Conservation (phyloP, 2,888 invertebrate species). For the Sylvicola fuscatus region DNA sequence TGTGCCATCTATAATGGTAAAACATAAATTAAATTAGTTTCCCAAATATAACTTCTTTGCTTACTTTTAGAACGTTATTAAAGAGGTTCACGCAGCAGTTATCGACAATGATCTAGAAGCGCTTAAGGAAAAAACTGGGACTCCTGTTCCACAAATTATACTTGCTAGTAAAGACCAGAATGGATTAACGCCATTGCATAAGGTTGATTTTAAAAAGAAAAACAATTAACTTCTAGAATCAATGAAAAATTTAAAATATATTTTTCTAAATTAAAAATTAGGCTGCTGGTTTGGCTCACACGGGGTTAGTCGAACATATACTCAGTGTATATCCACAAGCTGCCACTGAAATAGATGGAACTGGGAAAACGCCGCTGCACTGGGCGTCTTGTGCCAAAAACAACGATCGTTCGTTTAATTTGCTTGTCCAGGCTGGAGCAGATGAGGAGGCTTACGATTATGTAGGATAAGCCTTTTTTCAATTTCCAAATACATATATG, state of each 20-base stretch:
- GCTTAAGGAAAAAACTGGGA: constrained; percentile 40
- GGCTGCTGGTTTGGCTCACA: constrained; percentile 66
- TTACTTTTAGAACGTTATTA: constrained; percentile 48
- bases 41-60: constrained; percentile 1
- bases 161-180: constrained; percentile 57
- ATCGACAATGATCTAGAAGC: constrained; percentile 55
- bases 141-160: constrained; percentile 48
- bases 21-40: neutral
- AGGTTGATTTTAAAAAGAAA: constrained; percentile 29
- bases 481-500: neutral
- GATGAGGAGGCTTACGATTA: constrained; percentile 68
- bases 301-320: constrained; percentile 53
- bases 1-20: constrained; percentile 85
- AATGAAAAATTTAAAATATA: neutral
- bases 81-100: constrained; percentile 59
- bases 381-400: constrained; percentile 69
- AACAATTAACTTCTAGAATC: constrained; percentile 7
- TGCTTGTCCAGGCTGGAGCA: constrained; percentile 60
- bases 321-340: constrained; percentile 45
- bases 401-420: constrained; percentile 53
- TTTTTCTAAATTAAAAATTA: constrained; percentile 15
- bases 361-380: constrained; percentile 73
- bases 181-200: constrained; percentile 71
- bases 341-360: constrained; percentile 49
- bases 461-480: constrained; percentile 26